These are phyloP conservation scores for Valencia hispanica DNA, from an alignment of 2,797 vertebrate species.

Conservation along the genomic window DNA sequence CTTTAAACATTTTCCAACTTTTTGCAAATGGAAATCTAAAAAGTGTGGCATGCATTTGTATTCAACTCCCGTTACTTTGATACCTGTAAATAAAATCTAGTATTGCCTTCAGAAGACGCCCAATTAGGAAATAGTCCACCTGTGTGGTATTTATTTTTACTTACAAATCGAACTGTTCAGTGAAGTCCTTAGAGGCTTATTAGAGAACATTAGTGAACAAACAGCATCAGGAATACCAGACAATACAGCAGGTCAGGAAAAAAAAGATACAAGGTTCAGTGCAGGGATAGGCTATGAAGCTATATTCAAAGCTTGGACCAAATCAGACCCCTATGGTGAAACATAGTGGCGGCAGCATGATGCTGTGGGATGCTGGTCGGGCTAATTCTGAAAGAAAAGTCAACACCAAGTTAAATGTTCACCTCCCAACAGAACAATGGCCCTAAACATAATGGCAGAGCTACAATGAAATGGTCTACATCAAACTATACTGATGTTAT, in stretches of 20 bases:
- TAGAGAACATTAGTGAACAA: too few relatives aligned
- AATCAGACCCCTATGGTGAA: neutral
- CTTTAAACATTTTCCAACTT: neutral
- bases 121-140: neutral
- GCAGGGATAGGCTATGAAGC: neutral
- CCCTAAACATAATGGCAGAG: too few relatives aligned
- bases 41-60: neutral
- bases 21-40: neutral
- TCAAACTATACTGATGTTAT: too few relatives aligned
- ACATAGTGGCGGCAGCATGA: neutral
- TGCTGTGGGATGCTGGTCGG: neutral
- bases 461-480: too few relatives aligned
- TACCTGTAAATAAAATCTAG: neutral
- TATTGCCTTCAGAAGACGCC: neutral
- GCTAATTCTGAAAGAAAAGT: neutral
- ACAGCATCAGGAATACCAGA: neutral
- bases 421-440: neutral
- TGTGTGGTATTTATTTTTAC: too few relatives aligned
- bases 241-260: neutral
- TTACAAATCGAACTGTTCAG: too few relatives aligned
- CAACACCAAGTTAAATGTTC: neutral
- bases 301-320: neutral
- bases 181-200: too few relatives aligned
- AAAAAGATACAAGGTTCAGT: neutral
- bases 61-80: neutral